A percentile compares a stretch with the other conserved stretches of the same genome.
These are phyloP conservation scores for Darevskia mixta DNA, from an alignment of 2,797 vertebrate species.

Conservation along the genomic window DNA sequence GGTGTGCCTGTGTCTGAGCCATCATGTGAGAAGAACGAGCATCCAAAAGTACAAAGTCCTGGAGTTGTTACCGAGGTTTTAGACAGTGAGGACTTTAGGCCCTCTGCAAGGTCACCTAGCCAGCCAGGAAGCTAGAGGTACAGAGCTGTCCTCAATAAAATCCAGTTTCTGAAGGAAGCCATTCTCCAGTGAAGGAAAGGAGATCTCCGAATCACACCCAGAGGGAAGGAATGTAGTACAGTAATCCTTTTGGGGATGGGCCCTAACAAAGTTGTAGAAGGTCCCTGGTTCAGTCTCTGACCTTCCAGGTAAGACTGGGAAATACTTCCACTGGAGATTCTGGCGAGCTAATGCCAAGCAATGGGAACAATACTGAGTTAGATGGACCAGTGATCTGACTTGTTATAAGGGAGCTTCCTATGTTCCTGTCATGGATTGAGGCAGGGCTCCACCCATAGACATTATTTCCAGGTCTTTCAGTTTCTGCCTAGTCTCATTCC, in stretches of 20 bases:
- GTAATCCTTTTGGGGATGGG: background rate
- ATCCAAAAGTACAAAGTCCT: background rate
- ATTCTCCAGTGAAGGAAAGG: background rate
- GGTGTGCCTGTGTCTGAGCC: background rate
- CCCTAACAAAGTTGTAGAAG: background rate
- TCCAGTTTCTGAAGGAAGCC: background rate
- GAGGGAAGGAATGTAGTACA: background rate
- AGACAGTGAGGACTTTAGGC: background rate
- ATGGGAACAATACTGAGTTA: background rate
- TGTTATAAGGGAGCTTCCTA: background rate
- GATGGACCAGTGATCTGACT: background rate
- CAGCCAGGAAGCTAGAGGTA: background rate
- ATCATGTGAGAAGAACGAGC: background rate
- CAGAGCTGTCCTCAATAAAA: background rate
- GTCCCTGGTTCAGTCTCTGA: too few species aligned
- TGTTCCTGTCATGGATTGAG: background rate
- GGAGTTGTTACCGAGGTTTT: background rate
- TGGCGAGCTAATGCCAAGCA: background rate
- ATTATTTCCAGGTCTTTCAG: background rate
- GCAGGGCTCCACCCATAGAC: background rate
- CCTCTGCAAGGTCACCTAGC: conserved; percentile 8
- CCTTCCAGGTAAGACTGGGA: background rate
- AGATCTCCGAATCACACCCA: background rate
- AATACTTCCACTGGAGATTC: background rate
- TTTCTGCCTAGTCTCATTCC: background rate